Conservation (phyloP, 64 coral and sea anemone species). For the Pocillopora damicornis region DNA sequence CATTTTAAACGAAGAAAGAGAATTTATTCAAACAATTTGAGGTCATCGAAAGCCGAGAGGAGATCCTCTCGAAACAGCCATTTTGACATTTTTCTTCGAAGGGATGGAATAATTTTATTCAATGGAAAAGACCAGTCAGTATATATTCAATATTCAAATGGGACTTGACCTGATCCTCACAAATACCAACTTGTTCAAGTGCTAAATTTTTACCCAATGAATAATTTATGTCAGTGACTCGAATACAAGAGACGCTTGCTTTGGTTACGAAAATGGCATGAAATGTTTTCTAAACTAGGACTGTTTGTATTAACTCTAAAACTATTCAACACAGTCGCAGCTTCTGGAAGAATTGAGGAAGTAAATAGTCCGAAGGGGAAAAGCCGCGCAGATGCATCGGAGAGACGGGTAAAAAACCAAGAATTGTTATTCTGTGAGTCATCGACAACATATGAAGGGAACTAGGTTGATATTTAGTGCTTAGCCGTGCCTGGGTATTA, state of each 20-base stretch:
- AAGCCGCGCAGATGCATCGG: neutral
- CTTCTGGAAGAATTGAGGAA: neutral
- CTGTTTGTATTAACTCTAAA: neutral
- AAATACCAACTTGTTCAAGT: neutral
- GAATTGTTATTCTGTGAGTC: no score
- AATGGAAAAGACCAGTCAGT: neutral
- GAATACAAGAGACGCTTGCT: neutral
- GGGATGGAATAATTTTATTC: neutral
- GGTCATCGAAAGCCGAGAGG: no score
- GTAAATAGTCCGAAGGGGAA: neutral
- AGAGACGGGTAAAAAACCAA: conserved; percentile 14
- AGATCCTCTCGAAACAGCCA: no score
- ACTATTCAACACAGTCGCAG: neutral
- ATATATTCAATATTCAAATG: neutral
- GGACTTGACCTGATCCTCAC: neutral
- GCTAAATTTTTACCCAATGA: neutral
- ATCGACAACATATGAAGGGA: neutral
- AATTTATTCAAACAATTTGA: no score
- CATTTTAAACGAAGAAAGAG: no score
- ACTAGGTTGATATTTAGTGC: no score
- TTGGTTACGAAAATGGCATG: conserved; percentile 5
- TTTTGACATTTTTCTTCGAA: no score
- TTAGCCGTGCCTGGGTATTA: no score
- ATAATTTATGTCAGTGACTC: neutral
- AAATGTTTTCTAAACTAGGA: conserved; percentile 19